Conservation (phyloP, 2,113 vertebrate species). For the Myrmecobius fasciatus region DNA sequence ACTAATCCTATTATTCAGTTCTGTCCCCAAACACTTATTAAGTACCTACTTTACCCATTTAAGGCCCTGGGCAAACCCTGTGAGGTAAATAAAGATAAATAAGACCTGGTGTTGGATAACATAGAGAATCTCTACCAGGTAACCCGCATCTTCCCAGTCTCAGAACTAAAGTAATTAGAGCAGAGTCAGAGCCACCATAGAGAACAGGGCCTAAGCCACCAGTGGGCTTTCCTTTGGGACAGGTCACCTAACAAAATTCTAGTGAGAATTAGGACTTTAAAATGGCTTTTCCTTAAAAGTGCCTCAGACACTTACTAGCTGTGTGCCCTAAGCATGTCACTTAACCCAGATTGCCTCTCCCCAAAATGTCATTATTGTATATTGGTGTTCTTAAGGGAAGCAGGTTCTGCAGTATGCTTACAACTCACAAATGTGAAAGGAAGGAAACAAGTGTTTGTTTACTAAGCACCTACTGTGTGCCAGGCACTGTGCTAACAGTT, state of each 20-base stretch:
- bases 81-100: background rate
- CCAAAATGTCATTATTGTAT: background rate
- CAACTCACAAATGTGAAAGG: background rate
- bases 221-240: background rate
- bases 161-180: background rate
- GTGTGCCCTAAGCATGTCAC: background rate
- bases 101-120: background rate
- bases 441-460: background rate
- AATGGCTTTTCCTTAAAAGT: background rate
- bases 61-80: background rate
- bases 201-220: background rate
- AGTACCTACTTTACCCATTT: background rate
- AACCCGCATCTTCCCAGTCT: background rate
- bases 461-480: background rate
- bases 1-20: background rate
- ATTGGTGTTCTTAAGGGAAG: background rate
- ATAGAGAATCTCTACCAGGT: background rate
- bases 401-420: background rate
- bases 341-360: background rate
- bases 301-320: background rate
- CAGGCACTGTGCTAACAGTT: background rate
- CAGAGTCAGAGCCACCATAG: background rate
- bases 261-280: background rate
- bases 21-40: background rate
- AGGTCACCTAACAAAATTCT: background rate